These are phyloP conservation scores for Hybos culiciformis DNA, from an alignment of 2,888 invertebrate species.

Conservation along the genomic window DNA sequence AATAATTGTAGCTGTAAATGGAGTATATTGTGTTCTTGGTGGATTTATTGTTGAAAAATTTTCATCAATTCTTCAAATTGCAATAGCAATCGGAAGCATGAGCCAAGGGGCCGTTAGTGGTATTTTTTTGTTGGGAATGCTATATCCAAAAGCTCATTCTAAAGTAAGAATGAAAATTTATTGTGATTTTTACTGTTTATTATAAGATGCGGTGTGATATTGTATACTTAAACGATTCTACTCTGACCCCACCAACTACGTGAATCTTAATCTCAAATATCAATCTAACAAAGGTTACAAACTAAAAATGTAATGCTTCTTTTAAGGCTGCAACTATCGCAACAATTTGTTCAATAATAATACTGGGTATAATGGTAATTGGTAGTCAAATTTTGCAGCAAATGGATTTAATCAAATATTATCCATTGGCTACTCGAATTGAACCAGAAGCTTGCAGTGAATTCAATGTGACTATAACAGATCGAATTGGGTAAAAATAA, in stretches of 20 bases:
- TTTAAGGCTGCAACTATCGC: conserved; percentile 23
- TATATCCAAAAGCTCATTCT: conserved; percentile 44
- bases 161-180: too few species aligned
- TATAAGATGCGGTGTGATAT: too few species aligned
- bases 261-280: too few species aligned
- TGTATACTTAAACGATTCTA: too few species aligned
- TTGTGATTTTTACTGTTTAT: too few species aligned
- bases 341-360: conserved; percentile 20
- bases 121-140: conserved; percentile 47
- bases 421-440: conserved; percentile 17
- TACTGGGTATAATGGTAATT: conserved; percentile 21
- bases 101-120: conserved; percentile 46
- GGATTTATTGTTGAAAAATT: conserved; percentile 27
- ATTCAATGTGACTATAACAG: conserved; percentile 14
- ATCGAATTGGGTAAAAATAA: neutral
- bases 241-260: too few species aligned
- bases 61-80: conserved; percentile 36
- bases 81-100: conserved; percentile 30
- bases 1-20: conserved; percentile 28
- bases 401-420: conserved; percentile 21
- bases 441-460: conserved; percentile 24
- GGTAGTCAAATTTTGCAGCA: conserved; percentile 19
- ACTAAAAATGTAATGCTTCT: neutral
- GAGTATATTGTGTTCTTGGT: conserved; percentile 44
- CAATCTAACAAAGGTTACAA: too few species aligned